phyloP scores from a whole-genome alignment of 2,888 invertebrate species.

The Lithophane semibrunnea region DNA sequence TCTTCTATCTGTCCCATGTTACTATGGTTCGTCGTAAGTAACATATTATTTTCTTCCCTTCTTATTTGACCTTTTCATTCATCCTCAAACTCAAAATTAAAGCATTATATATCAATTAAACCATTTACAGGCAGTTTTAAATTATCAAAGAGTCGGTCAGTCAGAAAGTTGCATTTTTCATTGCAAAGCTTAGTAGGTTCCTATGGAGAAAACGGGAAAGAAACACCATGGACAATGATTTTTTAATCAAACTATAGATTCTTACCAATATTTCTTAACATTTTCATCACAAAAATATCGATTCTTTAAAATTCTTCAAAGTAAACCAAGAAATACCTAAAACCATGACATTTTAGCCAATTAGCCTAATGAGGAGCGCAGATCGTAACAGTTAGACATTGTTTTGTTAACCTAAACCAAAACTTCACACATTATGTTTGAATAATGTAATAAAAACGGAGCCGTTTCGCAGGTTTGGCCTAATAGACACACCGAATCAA shows the following conservation, averaged over 20 bases:
- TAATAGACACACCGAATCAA: neutral
- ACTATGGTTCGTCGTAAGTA: no score
- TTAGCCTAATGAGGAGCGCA: conserved; percentile 47
- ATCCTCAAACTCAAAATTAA: no score
- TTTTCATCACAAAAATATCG: neutral
- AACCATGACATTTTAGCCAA: conserved; percentile 43
- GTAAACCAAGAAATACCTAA: conserved; percentile 1
- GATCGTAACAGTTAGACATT: conserved; percentile 57
- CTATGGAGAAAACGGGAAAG: no score
- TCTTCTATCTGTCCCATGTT: no score
- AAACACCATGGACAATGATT: no score
- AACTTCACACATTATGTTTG: conserved; percentile 56
- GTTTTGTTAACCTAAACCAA: conserved; percentile 40
- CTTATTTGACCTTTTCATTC: no score
- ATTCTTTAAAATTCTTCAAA: neutral
- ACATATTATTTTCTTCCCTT: no score
- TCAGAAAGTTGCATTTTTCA: no score
- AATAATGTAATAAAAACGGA: conserved; percentile 40
- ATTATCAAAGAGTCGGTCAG: no score
- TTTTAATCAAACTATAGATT: neutral
- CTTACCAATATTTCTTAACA: neutral
- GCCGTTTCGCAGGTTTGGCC: conserved; percentile 17
- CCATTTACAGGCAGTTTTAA: no score
- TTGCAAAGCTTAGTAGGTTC: no score
- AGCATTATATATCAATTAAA: no score